phyloP scores from a whole-genome alignment of 2,113 vertebrate species.

The Limanda limanda region DNA sequence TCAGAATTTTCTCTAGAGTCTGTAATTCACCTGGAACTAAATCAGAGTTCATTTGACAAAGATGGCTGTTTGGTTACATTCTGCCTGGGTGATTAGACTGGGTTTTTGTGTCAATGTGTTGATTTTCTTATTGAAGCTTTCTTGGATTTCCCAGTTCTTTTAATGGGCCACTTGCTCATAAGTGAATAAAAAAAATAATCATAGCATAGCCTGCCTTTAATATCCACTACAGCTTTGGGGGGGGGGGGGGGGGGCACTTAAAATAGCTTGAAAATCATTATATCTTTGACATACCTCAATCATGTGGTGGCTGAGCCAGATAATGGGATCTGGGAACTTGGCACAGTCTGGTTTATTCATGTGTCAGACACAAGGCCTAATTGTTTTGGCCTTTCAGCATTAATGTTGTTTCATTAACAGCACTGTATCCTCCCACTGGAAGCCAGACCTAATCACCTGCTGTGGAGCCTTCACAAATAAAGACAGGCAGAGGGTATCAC shows the following conservation, averaged over 20 bases:
- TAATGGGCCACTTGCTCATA: not conserved
- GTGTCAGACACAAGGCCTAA: conserved; percentile 28
- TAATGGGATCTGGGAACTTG: not conserved
- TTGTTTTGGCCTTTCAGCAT: conserved; percentile 52
- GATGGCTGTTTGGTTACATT: not conserved
- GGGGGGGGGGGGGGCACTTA: not conserved
- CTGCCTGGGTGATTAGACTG: not conserved
- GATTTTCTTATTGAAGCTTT: not conserved
- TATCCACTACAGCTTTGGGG: not conserved
- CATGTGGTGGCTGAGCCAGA: conserved; percentile 12
- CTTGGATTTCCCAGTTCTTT: not conserved
- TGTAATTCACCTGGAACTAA: not conserved
- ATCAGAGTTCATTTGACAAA: not conserved
- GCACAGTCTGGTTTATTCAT: conserved; percentile 17
- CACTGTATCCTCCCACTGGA: conserved; percentile 8
- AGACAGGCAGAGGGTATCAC: conserved; percentile 43
- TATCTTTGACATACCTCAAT: conserved; percentile 5
- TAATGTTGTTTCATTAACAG: conserved; percentile 50
- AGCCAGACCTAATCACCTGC: conserved; percentile 54
- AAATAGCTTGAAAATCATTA: not conserved
- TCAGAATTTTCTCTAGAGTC: not conserved
- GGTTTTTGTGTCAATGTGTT: not conserved
- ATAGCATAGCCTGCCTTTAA: not conserved
- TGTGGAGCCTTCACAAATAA: conserved; percentile 43
- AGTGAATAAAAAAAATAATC: not conserved